Base-by-base conservation (phyloP, 1,140 invertebrate genomes). In the Sweltsa coloradensis region DNA sequence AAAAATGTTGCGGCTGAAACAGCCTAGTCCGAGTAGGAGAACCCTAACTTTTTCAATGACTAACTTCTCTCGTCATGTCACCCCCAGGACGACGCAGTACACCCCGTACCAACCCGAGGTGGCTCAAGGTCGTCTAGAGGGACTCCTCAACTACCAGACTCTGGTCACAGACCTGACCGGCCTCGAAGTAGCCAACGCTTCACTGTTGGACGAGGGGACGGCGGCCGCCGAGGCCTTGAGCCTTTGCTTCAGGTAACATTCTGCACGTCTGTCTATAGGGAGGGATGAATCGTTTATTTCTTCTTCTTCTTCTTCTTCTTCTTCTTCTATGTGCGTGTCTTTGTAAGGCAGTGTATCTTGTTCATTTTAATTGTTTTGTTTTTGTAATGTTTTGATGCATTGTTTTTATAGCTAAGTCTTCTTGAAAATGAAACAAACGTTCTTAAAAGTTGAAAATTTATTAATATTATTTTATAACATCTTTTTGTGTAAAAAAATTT, bases 111-210 rank as follows among this genome's bases (percentile, higher is more conserved):
- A 90, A 62, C 84, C 85, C 5, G 97, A 99, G 76, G 85, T 99
- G 18, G 81, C 96, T 0, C 96, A 99, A 68, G 96, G 97, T 2
- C 74, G 97, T 46, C 66, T 99, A 14, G 94, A 99, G 65, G 82
- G 89, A 55, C 68, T 99, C 1, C 70, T 99, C 0, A 99, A 99
- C 64, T 99, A 94, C 62, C 97, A 99, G 69, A 99, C 97, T 0
- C 84, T 99, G 81, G 81, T 99, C 6, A 81, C 83, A 39, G 95
- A 99, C 58, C 65, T 99, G 40, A 99, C 94, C 0, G 92, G 89
- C 3, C 70, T 98, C 55, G 85, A 92, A 58, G 84, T 97, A 22
- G 88, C 95, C 3, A 98, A 98, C 65, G 94, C 95, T 3, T 97
- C 93, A 13, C 70, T 99, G 0, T 61, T 98, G 27, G 96, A 99